Percentiles rank a stretch among this genome's conserved stretches.
Evolutionary conservation across 1,140 invertebrate genomes (phyloP).

Genomic region (Drosophila parabipectinata): DNA sequence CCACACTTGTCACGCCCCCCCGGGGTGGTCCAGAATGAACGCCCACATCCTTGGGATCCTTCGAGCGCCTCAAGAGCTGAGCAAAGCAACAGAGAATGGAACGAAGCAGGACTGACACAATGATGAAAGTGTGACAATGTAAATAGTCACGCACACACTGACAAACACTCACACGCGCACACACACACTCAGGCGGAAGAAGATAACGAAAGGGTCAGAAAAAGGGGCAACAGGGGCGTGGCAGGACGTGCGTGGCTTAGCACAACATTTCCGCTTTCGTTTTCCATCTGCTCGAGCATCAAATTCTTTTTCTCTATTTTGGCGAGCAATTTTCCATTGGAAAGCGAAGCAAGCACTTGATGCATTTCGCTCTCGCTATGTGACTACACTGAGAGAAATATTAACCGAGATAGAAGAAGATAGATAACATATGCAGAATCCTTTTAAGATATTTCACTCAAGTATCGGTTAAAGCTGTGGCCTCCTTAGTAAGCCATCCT

Average conservation of each 20-base stretch:
- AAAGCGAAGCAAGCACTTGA: slow-evolving; percentile 54
- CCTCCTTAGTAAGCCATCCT: too few relatives aligned
- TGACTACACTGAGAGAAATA: slow-evolving; percentile 15
- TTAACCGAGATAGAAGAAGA: background rate
- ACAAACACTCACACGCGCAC: slow-evolving; percentile 18
- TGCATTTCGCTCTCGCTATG: slow-evolving; percentile 34
- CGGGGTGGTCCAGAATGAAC: background rate
- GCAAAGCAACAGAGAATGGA: slow-evolving; percentile 33
- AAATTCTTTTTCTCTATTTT: slow-evolving; percentile 37
- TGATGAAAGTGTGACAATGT: slow-evolving; percentile 61
- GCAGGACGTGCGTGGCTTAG: slow-evolving; percentile 50
- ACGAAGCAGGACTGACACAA: slow-evolving; percentile 37
- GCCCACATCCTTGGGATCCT: slow-evolving; percentile 32
- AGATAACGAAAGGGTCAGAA: slow-evolving; percentile 23
- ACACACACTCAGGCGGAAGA: slow-evolving; percentile 29
- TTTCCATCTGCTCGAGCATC: slow-evolving; percentile 49
- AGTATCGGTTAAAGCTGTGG: too few relatives aligned
- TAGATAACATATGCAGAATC: too few relatives aligned
- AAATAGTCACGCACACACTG: slow-evolving; percentile 38
- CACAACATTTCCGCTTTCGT: slow-evolving; percentile 67
- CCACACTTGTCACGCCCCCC: slow-evolving; percentile 22
- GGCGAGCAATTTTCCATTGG: slow-evolving; percentile 53
- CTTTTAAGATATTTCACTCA: too few relatives aligned
- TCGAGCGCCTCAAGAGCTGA: slow-evolving; percentile 34
- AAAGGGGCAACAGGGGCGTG: background rate